Conservation (phyloP, 2,888 invertebrate species). For the Acronicta alni region DNA sequence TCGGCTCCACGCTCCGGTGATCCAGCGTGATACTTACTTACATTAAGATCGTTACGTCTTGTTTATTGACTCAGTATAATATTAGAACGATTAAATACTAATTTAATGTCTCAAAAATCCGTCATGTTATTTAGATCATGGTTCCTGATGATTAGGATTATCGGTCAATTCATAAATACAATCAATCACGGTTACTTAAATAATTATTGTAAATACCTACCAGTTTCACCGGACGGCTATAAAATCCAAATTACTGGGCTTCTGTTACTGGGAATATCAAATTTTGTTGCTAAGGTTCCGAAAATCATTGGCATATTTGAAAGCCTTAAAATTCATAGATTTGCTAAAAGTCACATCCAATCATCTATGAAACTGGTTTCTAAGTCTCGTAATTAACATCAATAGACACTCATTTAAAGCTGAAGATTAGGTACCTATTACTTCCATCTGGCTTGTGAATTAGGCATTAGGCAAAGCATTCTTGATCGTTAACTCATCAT, state of each 20-base stretch:
- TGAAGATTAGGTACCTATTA: conserved; percentile 35
- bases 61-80: conserved; percentile 36
- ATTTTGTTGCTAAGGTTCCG: conserved; percentile 1
- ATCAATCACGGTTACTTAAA: conserved; percentile 8
- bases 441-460: conserved; percentile 41
- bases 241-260: no score
- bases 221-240: no score
- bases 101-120: conserved; percentile 33
- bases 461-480: conserved; percentile 52
- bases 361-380: conserved; percentile 42
- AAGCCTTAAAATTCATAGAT: conserved; percentile 24
- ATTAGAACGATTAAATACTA: conserved; percentile 31
- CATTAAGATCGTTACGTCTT: conserved; percentile 42
- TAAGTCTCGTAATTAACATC: conserved; percentile 36
- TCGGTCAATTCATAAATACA: conserved; percentile 6
- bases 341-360: conserved; percentile 11
- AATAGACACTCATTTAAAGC: conserved; percentile 35
- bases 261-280: conserved; percentile 2
- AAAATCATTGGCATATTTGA: conserved; percentile 2
- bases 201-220: no score
- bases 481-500: conserved; percentile 52
- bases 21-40: conserved; percentile 49
- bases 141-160: conserved; percentile 38
- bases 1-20: conserved; percentile 53
- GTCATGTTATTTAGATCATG: conserved; percentile 7